Evolutionary conservation across 2,797 vertebrate species (phyloP).

Genomic region (Myotis findleyi): DNA sequence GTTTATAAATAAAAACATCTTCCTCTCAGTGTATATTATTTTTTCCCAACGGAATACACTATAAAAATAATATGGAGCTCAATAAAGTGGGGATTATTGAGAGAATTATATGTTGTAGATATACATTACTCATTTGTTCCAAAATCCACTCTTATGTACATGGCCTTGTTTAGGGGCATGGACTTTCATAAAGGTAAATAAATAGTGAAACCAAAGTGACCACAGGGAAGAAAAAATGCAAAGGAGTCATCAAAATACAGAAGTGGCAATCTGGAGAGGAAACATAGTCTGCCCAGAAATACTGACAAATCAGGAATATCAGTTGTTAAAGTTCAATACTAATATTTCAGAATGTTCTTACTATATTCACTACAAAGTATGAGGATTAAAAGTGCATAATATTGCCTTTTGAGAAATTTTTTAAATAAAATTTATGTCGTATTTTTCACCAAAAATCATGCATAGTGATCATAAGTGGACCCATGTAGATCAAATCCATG

Average conservation of each 20-base stretch:
- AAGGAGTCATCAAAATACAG: background rate
- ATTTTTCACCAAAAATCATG: background rate
- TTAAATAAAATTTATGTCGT: background rate
- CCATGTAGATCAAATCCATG: background rate
- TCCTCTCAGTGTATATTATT: background rate
- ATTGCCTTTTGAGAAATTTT: background rate
- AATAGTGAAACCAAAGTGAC: background rate
- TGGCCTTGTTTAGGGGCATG: background rate
- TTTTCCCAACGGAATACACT: background rate
- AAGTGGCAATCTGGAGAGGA: background rate
- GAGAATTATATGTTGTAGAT: background rate
- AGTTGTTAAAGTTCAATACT: background rate
- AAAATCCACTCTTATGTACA: background rate
- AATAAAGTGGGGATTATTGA: background rate
- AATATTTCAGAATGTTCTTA: background rate
- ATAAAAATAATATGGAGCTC: background rate
- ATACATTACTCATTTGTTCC: background rate
- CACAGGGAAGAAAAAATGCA: background rate
- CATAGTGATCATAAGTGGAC: background rate
- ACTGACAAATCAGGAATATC: background rate
- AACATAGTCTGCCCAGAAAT: background rate
- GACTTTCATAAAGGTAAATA: background rate
- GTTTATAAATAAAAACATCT: conserved; percentile 4
- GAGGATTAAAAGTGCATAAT: background rate
- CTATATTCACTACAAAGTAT: background rate